Base-by-base conservation (phyloP, 2,888 invertebrate species). In the Dinocampus coccinellae region DNA sequence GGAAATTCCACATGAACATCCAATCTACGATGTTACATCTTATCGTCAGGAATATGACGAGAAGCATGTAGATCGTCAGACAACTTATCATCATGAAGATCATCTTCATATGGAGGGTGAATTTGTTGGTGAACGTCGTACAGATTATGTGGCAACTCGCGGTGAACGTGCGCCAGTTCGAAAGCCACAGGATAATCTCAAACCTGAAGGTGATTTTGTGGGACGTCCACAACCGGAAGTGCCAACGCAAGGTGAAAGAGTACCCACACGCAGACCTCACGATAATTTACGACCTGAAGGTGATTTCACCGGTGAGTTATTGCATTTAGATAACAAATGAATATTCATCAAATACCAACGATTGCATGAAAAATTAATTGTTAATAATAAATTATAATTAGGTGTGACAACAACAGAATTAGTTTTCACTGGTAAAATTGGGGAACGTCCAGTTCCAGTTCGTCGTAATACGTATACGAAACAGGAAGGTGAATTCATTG, bases 391-490 rank as follows among this genome's bases (percentile, higher is more conserved):
- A 7, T 60, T 65, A 26, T 16, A 68, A 24, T 77, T 86, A 94
- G 94, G 92, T 87, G 89, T 91, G 70, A 94, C 94, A 72, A 94
- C 94, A 64, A 90, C 91, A 65, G 91, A 92, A 79, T 88, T 90
- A 73, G 93, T 92, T 83, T 94, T 92, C 85, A 93, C 92, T 76
- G 91, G 92, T n/a, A 91, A 91, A 84, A 90, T 91, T 75, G 89
- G 90, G 6, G 93, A 92, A 85, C 88, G 92, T 80, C 90, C 92
- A 55, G 90, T 89, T 81, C 90, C 91, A 72, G 91, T 93, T 61
- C 89, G 94, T 78, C 90, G 94, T 67, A 93, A 94, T 81, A 94
- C 94, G 1, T 94, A 92, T 90, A 94, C 94, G 0, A 94, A 94
- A 85, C 88, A 93, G 57, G 93, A 93, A 87, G 94, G 93, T 34